Conservation (phyloP, 2,888 invertebrate species). For the Rotaria macrura region DNA sequence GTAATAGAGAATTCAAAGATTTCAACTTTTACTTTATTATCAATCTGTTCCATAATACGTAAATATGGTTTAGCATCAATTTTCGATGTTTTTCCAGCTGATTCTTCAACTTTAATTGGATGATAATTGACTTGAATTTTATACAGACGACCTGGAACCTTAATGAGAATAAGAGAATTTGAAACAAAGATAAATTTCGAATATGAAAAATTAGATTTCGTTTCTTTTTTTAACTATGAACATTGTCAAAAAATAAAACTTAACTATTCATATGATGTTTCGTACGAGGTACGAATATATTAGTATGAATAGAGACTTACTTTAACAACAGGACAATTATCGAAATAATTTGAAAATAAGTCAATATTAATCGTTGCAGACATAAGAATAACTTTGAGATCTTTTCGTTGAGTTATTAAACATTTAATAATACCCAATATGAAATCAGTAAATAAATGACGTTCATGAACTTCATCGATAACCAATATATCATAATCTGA, state of each 20-base stretch:
- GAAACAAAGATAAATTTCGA: too few species aligned
- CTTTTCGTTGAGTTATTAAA: conserved; percentile 63
- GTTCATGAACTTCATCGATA: conserved; percentile 86
- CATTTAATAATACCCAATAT: conserved; percentile 85
- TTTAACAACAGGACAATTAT: conserved; percentile 69
- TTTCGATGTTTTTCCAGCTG: conserved; percentile 59
- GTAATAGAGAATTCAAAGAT: background rate
- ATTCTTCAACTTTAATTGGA: conserved; percentile 53
- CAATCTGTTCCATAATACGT: conserved; percentile 78
- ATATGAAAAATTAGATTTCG: too few species aligned
- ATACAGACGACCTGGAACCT: conserved; percentile 56
- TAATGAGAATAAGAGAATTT: too few species aligned
- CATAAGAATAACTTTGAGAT: conserved; percentile 81
- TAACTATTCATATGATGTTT: too few species aligned
- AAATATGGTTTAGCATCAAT: conserved; percentile 87
- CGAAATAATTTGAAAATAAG: conserved; percentile 81
- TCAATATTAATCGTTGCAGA: conserved; percentile 95
- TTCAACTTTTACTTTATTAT: conserved; percentile 56
- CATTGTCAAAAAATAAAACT: too few species aligned
- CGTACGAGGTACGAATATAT: too few species aligned
- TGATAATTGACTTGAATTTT: conserved; percentile 38
- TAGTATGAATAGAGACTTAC: background rate
- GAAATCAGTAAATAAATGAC: conserved; percentile 71
- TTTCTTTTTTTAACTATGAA: too few species aligned
- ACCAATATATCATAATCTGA: conserved; percentile 77